Conservation (phyloP, 2,797 vertebrate genomes). For the Pampus argenteus region DNA sequence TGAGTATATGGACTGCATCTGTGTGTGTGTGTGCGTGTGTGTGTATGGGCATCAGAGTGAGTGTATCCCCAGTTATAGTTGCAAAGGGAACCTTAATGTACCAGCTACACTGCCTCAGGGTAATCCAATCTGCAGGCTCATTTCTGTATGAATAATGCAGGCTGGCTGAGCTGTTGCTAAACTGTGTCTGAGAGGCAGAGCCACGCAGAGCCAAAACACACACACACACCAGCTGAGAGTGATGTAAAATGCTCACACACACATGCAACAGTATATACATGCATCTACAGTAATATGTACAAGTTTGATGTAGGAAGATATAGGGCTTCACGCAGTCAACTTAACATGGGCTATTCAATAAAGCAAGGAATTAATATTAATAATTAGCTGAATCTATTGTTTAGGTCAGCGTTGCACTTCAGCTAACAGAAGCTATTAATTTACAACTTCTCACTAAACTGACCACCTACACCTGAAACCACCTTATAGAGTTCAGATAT, state of each 20-base stretch:
- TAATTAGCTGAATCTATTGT: neutral
- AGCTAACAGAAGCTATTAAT: neutral
- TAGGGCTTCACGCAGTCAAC: neutral
- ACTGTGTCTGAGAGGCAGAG: constrained; percentile 88
- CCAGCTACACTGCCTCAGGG: constrained; percentile 81
- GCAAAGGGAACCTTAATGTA: constrained; percentile 82
- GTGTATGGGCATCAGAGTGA: constrained; percentile 55
- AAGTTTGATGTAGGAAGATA: neutral
- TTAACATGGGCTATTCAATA: neutral
- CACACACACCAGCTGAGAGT: constrained; percentile 56
- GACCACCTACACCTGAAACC: neutral
- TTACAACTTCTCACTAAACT: neutral
- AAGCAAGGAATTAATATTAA: neutral
- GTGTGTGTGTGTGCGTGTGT: constrained; percentile 22
- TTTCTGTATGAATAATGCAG: constrained; percentile 91
- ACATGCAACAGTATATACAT: neutral
- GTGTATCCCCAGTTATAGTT: constrained; percentile 76
- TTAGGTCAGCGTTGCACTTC: neutral
- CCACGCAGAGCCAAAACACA: constrained; percentile 78
- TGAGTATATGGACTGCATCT: constrained; percentile 34
- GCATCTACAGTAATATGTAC: neutral
- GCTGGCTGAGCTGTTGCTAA: constrained; percentile 85
- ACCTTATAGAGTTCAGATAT: neutral
- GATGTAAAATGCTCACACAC: constrained; percentile 22
- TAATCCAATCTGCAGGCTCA: constrained; percentile 90